phyloP scores from a whole-genome alignment of 2,113 vertebrate species.

The Cyanoliseus patagonus region DNA sequence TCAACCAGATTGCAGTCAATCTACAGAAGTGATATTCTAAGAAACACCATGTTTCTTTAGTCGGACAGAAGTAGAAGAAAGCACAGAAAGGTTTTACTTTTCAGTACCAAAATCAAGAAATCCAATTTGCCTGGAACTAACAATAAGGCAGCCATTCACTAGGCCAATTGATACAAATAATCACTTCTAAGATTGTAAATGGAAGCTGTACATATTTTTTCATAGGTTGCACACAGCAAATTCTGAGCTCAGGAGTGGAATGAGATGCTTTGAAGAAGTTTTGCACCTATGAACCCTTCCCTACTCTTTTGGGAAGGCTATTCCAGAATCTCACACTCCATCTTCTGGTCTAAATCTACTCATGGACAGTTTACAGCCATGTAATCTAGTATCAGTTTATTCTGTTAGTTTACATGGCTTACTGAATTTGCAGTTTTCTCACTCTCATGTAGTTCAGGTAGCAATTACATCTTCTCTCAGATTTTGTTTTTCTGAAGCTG shows the following conservation, averaged over 20 bases:
- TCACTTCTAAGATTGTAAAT: not conserved
- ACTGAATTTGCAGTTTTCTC: not conserved
- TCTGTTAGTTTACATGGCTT: not conserved
- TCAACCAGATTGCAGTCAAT: not conserved
- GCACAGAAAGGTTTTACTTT: not conserved
- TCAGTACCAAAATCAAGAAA: not conserved
- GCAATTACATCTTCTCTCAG: not conserved
- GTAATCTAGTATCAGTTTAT: not conserved
- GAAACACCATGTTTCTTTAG: not conserved
- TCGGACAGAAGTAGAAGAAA: not conserved
- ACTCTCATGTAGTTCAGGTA: not conserved
- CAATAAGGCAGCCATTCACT: not conserved
- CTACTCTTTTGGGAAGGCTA: not conserved
- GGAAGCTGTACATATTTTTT: not conserved
- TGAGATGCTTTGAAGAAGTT: not conserved
- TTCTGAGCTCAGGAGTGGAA: not conserved
- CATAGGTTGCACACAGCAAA: not conserved
- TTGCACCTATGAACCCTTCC: not conserved
- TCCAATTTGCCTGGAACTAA: not conserved
- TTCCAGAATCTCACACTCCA: not conserved
- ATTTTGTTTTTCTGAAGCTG: not conserved
- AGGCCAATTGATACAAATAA: not conserved
- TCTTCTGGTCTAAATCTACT: not conserved
- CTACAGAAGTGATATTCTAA: not conserved
- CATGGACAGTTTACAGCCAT: not conserved